Base-by-base conservation (phyloP, 2,797 vertebrate species). In the Nyctalus aviator region DNA sequence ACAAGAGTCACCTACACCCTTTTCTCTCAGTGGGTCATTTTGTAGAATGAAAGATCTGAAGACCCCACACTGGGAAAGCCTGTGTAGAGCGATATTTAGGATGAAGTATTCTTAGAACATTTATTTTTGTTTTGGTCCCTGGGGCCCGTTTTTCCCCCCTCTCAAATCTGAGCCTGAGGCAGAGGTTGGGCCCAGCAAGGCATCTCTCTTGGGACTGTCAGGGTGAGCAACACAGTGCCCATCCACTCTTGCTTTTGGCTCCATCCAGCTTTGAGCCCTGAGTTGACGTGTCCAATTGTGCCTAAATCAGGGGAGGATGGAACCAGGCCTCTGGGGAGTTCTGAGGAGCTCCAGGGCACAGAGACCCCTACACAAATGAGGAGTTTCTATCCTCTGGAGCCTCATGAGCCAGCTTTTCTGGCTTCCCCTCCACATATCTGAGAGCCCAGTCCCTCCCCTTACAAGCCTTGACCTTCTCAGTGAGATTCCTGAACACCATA, bases 111-210 rank as follows among this genome's bases (percentile, higher is more conserved):
- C 46, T 88, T 44, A 62, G 84, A 91, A 85, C 30, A n/a, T 59
- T 82, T 72, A 66, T 59, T 81, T 83, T 84, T 82, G 83, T 68
- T 82, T 95, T 62, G 25, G 20, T 85, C 27, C 41, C 12, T 68
- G 3, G 20, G 21, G 69, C 30, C n/a, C 73, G 30, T 79, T 87
- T 87, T 92, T 25, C 1, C 35, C 35, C 35, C 35, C 35, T 35
- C 88, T 13, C 66, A 57, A 64, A 55, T 76, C 64, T 15, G 48
- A 71, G 50, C 59, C 50, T 3, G 25, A 76, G 73, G 48, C 64
- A 53, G 59, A 75, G n/a, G 20, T 20, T 7, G 25, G 30, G 14
- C 46, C 46, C 7, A 6, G 8, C 1, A 2, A 44, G 75, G 12
- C 9, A 3, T 66, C 46, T 75, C 17, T 50, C 27, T 8, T 27